These are phyloP conservation scores for Aptenodytes forsteri DNA, from an alignment of 2,113 vertebrate species.

Conservation along the genomic window DNA sequence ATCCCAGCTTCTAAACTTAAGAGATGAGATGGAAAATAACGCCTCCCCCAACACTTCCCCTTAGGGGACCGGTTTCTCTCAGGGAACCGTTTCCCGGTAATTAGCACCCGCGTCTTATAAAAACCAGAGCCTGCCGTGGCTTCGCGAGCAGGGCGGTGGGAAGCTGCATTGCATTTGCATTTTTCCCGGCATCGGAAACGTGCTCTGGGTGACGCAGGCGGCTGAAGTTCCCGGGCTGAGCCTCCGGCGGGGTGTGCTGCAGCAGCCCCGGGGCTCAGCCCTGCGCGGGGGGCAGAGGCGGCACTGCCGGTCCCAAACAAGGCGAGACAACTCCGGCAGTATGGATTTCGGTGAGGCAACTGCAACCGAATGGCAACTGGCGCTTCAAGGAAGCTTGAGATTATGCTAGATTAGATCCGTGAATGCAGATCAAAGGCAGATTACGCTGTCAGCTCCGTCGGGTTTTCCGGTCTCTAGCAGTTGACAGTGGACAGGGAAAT, in stretches of 20 bases:
- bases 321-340: accelerated
- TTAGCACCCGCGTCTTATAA: background rate
- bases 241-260: background rate
- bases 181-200: background rate
- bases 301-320: background rate
- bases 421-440: background rate
- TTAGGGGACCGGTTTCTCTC: background rate
- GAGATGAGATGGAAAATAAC: slow-evolving; percentile 10
- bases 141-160: background rate
- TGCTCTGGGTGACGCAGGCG: accelerated
- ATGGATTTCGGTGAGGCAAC: background rate
- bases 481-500: background rate
- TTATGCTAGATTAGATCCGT: background rate
- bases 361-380: background rate
- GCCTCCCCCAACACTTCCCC: background rate
- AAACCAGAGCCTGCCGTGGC: background rate
- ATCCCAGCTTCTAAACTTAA: background rate
- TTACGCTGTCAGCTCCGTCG: background rate
- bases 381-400: background rate
- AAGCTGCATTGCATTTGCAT: background rate
- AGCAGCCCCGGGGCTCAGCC: too few relatives aligned
- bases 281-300: too few relatives aligned
- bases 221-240: background rate
- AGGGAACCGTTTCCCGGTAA: background rate
- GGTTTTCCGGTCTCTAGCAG: background rate